Evolutionary conservation across 1,140 invertebrate species (phyloP).

Genomic region (Atta colombica): DNA sequence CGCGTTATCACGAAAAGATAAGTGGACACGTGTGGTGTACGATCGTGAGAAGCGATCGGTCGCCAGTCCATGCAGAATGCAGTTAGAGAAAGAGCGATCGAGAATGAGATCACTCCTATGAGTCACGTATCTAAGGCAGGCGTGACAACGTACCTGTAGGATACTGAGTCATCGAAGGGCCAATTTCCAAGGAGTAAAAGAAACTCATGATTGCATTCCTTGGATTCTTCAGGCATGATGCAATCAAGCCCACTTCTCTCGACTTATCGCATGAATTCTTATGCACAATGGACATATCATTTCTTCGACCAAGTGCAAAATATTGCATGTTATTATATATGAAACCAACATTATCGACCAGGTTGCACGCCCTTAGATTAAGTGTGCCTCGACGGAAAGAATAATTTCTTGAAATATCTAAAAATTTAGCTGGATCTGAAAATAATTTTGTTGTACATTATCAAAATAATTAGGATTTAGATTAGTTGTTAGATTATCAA

Average conservation of each 20-base stretch:
- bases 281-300: constrained; percentile 65
- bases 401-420: too few species aligned
- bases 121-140: constrained; percentile 61
- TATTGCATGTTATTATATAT: constrained; percentile 1
- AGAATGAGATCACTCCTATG: constrained; percentile 70
- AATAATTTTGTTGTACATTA: too few species aligned
- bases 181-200: constrained; percentile 69
- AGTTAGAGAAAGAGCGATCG: constrained; percentile 33
- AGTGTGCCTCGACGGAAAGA: too few species aligned
- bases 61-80: background rate
- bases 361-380: background rate
- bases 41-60: constrained; percentile 27
- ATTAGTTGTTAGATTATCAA: too few species aligned
- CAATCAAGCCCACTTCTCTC: background rate
- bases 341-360: background rate
- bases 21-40: background rate
- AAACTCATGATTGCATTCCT: constrained; percentile 71
- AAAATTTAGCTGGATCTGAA: too few species aligned
- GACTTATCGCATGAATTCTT: constrained; percentile 9
- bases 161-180: constrained; percentile 64
- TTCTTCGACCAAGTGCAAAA: constrained; percentile 62
- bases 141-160: constrained; percentile 60
- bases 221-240: constrained; percentile 46
- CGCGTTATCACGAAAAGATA: constrained; percentile 48
- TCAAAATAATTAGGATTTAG: too few species aligned